Base-by-base conservation (phyloP, 2,113 vertebrate species). In the Machaerirhynchus nigripectus region DNA sequence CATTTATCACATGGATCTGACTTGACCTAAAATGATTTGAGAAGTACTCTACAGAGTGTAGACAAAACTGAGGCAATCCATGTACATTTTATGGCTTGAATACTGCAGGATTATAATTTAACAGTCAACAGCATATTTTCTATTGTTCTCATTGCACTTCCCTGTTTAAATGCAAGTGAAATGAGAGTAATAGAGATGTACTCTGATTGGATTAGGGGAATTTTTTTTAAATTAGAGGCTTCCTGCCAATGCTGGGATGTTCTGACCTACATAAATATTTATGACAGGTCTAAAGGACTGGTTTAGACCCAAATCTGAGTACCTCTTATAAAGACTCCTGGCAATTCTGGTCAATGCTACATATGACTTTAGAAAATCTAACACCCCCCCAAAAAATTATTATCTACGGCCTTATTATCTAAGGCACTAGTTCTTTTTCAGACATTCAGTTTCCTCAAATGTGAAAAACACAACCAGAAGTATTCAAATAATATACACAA, bases 341-440 rank as follows among this genome's bases (percentile, higher is more conserved):
- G 47, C 46, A 82, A n/a, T 37, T 75, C 35, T 49, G 15, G 37
- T 79, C 81, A 82, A 50, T 71, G 65, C 27, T 56, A 85, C 24
- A 31, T 21, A 67, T 0, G 11, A 13, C 33, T 69, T 79, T 23
- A 64, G 57, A 90, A 94, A 81, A 92, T 15, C 11, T 42, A 59
- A 49, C 46, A 11, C 2, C 1, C 11, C 6, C 5, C 2, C 0
- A 9, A 18, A 52, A 75, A 26, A 5, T 1, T 31, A 37, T 31
- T 78, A 70, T 81, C 65, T 65, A 40, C 15, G 18, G 78, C 46
- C 0, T 1, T n/a, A 37, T n/a, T 78, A 70, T 81, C 60, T 65
- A 40, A 16, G 18, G 78, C 46, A 44, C 1, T 52, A 13, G 26
- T 49, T 71, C 17, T 84, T 84, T 82, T 96, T 85, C 84, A 89